These are phyloP conservation scores for Ferrisia virgata DNA, from an alignment of 2,888 invertebrate genomes.

Conservation along the genomic window DNA sequence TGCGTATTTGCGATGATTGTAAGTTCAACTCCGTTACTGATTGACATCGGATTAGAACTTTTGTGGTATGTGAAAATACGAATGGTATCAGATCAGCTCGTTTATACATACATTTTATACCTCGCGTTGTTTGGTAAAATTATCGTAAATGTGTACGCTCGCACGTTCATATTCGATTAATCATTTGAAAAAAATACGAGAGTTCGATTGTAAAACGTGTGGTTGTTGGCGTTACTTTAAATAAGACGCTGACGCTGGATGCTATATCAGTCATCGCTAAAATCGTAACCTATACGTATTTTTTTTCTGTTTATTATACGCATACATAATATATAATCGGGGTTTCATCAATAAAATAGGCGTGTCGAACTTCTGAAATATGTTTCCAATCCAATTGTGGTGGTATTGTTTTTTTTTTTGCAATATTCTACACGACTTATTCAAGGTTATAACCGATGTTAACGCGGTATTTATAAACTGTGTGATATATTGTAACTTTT, in stretches of 20 bases:
- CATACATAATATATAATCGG: too few species aligned
- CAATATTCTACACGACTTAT: not conserved
- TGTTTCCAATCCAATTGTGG: not conserved
- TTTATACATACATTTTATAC: too few species aligned
- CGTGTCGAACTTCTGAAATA: constrained; percentile 8
- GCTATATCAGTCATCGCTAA: not conserved
- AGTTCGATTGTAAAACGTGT: not conserved
- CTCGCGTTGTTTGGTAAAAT: not conserved
- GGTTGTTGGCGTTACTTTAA: not conserved
- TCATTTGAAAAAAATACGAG: not conserved
- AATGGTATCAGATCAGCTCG: too few species aligned
- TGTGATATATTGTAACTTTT: not conserved
- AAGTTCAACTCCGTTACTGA: not conserved
- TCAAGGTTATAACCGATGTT: not conserved
- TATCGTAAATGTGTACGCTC: not conserved
- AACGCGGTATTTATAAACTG: not conserved
- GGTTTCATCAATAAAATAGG: not conserved
- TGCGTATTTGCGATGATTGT: not conserved
- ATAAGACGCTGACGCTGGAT: not conserved
- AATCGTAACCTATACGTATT: not conserved
- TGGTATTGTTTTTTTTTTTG: not conserved
- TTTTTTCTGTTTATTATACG: not conserved
- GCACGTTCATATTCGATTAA: not conserved
- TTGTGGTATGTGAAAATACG: not conserved
- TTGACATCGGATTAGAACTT: not conserved